Evolutionary conservation across 1,140 invertebrate genomes (phyloP), one percentile per base, ranked within the genome.

Genomic region (Procambarus clarkii): DNA sequence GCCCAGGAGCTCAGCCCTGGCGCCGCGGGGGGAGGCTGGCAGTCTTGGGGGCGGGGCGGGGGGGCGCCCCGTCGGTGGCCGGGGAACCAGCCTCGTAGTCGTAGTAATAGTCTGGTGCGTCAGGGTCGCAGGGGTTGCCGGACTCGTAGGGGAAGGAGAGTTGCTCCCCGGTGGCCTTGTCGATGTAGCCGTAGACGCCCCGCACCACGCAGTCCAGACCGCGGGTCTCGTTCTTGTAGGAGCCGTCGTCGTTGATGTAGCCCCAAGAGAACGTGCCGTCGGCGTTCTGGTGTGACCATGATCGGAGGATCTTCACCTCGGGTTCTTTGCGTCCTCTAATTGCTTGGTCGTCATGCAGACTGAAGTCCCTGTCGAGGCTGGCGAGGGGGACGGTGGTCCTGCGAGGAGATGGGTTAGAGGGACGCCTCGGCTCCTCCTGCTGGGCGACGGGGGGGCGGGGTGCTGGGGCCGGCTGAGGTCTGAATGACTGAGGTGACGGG

Each of bases 131-230:
- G 3, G 97, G 97, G 93, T 98, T 98, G 34, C 97, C 97, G 34
- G 97, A 97, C 2, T 97, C 97, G 94, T 98, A 98, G 5, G 97
- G 97, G 94, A 98, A 98, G 93, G 98, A 97, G 86, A 97, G 94
- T 93, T 97, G 97, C 94, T 98, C 97, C 82, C 97, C 97, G 1
- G 92, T 93, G 93, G 97, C 97, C 2, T 97, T 97, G 94, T 98
- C 97, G 15, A 98, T 95, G 94, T 98, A 98, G 15, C 97, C 97
- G 94, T 98, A 98, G 94, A 98, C 97, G 8, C 97, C 97, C 86
- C 97, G 95, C 0, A 98, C 97, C 0, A 98, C 97, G 93, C 97
- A 98, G 94, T 98, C 97, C 0, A 97, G 97, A 24, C 97, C 97
- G 86, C 97, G 94, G 2, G 97, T 97, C 94, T 98, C 97, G 94